phyloP scores from a whole-genome alignment of 2,113 vertebrate species.

The Rhinopomastus cyanomelas region DNA sequence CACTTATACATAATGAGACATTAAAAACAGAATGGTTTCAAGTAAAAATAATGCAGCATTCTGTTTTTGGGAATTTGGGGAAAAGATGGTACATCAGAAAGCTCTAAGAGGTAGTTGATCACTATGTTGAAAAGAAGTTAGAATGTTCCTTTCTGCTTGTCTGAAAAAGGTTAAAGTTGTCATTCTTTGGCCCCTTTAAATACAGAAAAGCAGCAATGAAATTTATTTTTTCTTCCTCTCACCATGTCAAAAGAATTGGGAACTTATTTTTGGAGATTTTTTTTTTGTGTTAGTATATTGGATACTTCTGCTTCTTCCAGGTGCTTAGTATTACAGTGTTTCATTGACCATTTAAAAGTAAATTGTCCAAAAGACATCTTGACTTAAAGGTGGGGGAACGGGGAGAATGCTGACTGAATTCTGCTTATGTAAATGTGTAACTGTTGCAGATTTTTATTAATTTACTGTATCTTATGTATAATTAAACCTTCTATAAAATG shows the following conservation, averaged over 20 bases:
- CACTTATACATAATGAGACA: background rate
- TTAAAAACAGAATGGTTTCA: background rate
- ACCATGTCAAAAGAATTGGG: background rate
- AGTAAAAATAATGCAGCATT: background rate
- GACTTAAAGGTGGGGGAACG: background rate
- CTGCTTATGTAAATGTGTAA: background rate
- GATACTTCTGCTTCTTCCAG: background rate
- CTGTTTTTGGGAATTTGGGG: background rate
- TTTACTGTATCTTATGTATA: background rate
- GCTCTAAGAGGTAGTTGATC: background rate
- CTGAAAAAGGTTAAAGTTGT: background rate
- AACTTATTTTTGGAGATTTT: background rate
- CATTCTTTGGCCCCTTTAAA: background rate
- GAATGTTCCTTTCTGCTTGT: background rate
- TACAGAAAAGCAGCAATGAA: background rate
- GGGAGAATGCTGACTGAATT: background rate
- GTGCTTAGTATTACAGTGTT: background rate
- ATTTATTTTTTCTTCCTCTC: background rate
- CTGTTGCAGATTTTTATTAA: background rate
- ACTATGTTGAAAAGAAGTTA: background rate
- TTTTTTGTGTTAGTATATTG: background rate
- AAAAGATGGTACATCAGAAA: background rate
- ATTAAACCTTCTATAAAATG: slow-evolving; percentile 8
- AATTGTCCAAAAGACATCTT: background rate
- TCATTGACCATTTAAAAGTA: background rate